phyloP scores from a whole-genome alignment of 2,888 invertebrate genomes.

The Brassicogethes aeneus region DNA sequence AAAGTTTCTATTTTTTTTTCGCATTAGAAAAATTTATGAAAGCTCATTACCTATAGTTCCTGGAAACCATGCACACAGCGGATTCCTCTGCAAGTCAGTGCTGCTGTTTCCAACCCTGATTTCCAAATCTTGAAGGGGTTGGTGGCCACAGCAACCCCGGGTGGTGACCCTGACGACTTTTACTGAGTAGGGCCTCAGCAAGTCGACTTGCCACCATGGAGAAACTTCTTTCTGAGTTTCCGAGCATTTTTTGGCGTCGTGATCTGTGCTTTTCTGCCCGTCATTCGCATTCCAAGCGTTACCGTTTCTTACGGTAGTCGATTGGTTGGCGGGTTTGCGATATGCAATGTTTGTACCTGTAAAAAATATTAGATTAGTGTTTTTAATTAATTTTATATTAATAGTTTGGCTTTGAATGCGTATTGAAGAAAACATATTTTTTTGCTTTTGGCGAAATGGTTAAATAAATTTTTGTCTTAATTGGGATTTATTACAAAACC shows the following conservation, averaged over 20 bases:
- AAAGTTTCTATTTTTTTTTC: too few species aligned
- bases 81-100: constrained; percentile 76
- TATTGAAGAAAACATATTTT: too few species aligned
- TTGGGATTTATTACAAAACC: too few species aligned
- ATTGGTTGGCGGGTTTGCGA: constrained; percentile 83
- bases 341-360: constrained; percentile 76
- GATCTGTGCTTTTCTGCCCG: constrained; percentile 73
- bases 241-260: constrained; percentile 80
- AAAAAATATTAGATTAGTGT: constrained; percentile 20
- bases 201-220: constrained; percentile 90
- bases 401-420: too few species aligned
- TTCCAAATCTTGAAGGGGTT: constrained; percentile 81
- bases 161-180: constrained; percentile 82
- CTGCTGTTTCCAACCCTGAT: constrained; percentile 89
- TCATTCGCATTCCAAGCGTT: constrained; percentile 79
- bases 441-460: too few species aligned
- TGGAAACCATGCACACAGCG: constrained; percentile 89
- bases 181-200: constrained; percentile 74
- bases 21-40: too few species aligned
- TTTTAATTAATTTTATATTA: constrained; percentile 7
- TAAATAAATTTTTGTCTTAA: too few species aligned
- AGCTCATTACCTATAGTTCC: constrained; percentile 78
- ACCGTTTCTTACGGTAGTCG: constrained; percentile 79
- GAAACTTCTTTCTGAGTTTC: constrained; percentile 85
- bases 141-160: constrained; percentile 75